Conservation (phyloP, 2,113 vertebrate species). For the Chauna torquata region DNA sequence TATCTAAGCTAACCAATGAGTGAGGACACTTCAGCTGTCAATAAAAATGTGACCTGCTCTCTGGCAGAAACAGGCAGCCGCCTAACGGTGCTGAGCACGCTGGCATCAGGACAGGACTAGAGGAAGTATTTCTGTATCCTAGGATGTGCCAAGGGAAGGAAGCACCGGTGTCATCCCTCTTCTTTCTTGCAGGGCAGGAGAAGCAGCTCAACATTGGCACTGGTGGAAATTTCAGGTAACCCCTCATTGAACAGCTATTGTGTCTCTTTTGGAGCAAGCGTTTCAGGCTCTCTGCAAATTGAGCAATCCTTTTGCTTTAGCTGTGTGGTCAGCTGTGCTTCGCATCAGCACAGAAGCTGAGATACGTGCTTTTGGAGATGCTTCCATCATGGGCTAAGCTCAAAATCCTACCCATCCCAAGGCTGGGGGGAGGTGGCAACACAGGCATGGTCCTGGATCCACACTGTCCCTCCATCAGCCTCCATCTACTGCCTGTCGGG, state of each 20-base stretch:
- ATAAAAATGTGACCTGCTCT: neutral
- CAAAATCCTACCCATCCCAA: neutral
- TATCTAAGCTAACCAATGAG: neutral
- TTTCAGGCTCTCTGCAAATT: neutral
- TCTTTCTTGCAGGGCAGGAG: neutral
- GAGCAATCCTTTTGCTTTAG: neutral
- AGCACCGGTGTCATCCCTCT: neutral
- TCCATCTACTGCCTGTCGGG: neutral
- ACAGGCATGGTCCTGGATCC: neutral
- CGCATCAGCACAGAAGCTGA: neutral
- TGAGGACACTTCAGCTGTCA: neutral
- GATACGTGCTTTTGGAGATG: neutral
- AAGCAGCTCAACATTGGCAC: neutral
- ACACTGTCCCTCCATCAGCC: neutral
- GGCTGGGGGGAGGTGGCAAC: neutral
- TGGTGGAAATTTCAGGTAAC: neutral
- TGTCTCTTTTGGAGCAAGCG: neutral
- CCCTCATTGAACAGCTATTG: neutral
- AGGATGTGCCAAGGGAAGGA: neutral
- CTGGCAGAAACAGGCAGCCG: neutral
- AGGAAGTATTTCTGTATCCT: neutral
- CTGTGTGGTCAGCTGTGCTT: neutral
- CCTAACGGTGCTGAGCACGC: neutral
- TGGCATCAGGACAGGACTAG: neutral
- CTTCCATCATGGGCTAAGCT: neutral